Base-by-base conservation (phyloP, 2,113 vertebrate genomes). In the Myodes glareolus region DNA sequence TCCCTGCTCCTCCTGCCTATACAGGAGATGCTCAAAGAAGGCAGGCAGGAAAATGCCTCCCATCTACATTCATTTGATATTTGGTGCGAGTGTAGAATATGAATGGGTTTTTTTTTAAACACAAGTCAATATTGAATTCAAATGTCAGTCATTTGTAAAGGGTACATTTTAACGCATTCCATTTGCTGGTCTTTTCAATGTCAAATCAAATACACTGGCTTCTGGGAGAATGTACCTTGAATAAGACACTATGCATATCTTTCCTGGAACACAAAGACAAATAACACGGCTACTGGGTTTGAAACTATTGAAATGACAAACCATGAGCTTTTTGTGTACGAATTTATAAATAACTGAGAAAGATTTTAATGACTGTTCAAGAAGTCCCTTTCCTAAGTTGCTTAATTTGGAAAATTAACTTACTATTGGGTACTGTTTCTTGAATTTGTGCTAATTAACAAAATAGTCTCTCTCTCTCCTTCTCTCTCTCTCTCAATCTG, bases 91-190 rank as follows among this genome's bases (percentile, higher is more conserved):
- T 29, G 73, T 89, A 61, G 0, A 67, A 81, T 96, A 68, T 25
- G 0, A 95, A 21, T 36, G 73, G 68, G 29, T 97, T 98, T 50
- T 29, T 50, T 97, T 98, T 52, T 8, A 23, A 21, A 39, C 98
- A 95, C 92, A 95, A 97, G 90, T 95, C 94, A 96, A 55, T 97
- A 91, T 91, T 94, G 72, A 97, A 95, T 94, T 95, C 77, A 97
- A 97, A 97, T 96, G 96, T 97, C 96, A 97, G 92, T 94, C 90
- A 88, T 94, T 95, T 96, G 47, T 93, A 95, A 95, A 93, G 77
- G 82, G 81, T 81, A 81, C 52, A 73, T 95, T 95, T 96, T 85
- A 94, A 88, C 45, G 29, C 70, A 78, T 96, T 97, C 70, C 91
- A 70, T 95, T 82, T 88, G 86, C 81, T 86, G 36, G 31, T 77